A percentile compares a stretch with the other conserved stretches of the same genome.
These are phyloP conservation scores for Liasis olivaceus DNA, from an alignment of 2,797 vertebrate genomes.

Conservation along the genomic window DNA sequence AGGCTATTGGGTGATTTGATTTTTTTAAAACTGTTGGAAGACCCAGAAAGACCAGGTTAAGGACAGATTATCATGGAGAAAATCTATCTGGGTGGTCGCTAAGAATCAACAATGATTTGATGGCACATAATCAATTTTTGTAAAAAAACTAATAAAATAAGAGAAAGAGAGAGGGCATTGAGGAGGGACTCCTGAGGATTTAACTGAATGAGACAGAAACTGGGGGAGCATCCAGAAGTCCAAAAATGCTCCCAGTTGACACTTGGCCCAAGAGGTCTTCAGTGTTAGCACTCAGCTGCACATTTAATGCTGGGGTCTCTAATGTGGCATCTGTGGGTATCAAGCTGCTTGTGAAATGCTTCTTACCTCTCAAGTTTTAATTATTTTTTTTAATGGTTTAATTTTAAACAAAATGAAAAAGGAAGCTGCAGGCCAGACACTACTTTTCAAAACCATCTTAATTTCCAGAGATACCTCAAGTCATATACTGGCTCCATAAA, in stretches of 20 bases:
- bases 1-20: background rate
- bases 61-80: background rate
- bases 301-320: background rate
- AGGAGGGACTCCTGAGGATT: background rate
- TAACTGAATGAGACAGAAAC: background rate
- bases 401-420: background rate
- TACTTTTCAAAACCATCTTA: background rate
- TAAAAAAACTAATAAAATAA: background rate
- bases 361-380: background rate
- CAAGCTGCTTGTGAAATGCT: background rate
- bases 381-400: background rate
- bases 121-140: background rate
- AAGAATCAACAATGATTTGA: background rate
- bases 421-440: background rate
- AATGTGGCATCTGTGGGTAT: background rate
- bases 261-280: background rate
- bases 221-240: background rate
- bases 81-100: background rate
- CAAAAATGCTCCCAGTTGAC: background rate
- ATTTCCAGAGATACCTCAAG: background rate
- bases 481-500: background rate
- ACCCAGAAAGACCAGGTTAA: background rate
- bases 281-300: background rate
- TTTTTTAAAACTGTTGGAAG: background rate
- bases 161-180: background rate